A percentile compares a stretch with the other conserved stretches of the same genome.
These are phyloP conservation scores for Himalopsyche tibetana DNA, from an alignment of 2,888 invertebrate genomes.

Conservation along the genomic window DNA sequence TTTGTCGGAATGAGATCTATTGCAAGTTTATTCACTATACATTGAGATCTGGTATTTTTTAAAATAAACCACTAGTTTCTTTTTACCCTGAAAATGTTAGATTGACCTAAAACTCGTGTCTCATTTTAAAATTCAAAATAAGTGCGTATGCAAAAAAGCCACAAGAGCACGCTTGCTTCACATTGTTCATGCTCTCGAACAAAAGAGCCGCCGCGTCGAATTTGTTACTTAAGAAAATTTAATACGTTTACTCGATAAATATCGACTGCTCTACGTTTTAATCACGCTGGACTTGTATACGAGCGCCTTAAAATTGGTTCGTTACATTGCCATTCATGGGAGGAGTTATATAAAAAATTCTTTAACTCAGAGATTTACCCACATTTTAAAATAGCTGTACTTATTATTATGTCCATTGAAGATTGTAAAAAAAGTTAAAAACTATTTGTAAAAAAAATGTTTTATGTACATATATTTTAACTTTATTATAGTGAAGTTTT, in stretches of 20 bases:
- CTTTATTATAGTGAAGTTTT: too few relatives aligned
- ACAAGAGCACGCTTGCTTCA: not conserved
- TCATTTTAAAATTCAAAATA: not conserved
- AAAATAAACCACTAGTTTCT: too few relatives aligned
- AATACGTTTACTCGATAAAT: slow-evolving; percentile 45
- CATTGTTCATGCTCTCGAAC: not conserved
- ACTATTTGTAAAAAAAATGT: too few relatives aligned
- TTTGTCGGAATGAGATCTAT: too few relatives aligned
- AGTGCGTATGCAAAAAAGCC: not conserved
- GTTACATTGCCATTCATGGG: not conserved
- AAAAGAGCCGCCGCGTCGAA: slow-evolving; percentile 47
- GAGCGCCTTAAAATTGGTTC: slow-evolving; percentile 9
- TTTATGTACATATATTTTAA: too few relatives aligned
- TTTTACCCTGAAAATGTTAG: too few relatives aligned
- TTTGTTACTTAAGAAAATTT: slow-evolving; percentile 46
- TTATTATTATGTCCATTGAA: too few relatives aligned
- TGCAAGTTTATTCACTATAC: too few relatives aligned
- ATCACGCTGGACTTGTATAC: slow-evolving; percentile 50
- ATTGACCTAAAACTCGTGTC: too few relatives aligned
- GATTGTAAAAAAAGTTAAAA: too few relatives aligned
- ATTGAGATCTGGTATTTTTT: too few relatives aligned
- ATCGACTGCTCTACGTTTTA: slow-evolving; percentile 48
- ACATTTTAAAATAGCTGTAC: too few relatives aligned
- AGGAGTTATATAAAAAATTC: not conserved
- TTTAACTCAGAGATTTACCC: not conserved